These are phyloP conservation scores for Neofelis nebulosa DNA, from an alignment of 2,113 vertebrate species.

Conservation along the genomic window DNA sequence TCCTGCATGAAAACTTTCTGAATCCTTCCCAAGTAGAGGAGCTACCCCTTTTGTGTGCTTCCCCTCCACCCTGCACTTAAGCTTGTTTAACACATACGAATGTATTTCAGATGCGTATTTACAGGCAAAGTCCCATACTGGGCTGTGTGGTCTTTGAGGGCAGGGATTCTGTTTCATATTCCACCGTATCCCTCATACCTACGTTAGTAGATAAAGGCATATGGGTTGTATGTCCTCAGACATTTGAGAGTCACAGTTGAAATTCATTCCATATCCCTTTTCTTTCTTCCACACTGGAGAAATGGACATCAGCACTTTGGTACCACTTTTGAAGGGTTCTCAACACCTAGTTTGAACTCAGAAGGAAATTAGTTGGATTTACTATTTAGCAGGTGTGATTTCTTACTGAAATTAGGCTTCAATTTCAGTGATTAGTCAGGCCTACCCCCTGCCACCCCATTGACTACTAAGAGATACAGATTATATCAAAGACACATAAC, in stretches of 20 bases:
- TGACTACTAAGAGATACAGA: not conserved
- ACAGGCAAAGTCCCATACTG: not conserved
- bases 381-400: not conserved
- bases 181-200: not conserved
- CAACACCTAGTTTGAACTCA: not conserved
- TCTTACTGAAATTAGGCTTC: not conserved
- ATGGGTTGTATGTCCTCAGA: not conserved
- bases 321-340: not conserved
- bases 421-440: not conserved
- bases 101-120: not conserved
- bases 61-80: not conserved
- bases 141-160: not conserved
- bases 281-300: not conserved
- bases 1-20: not conserved
- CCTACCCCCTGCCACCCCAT: not conserved
- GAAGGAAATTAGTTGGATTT: conserved; percentile 6
- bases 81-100: not conserved
- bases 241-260: not conserved
- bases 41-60: not conserved
- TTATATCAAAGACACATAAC: not conserved
- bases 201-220: not conserved
- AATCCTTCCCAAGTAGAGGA: not conserved
- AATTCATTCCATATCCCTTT: not conserved
- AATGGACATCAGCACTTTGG: not conserved
- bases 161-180: not conserved